Evolutionary conservation across 1,140 invertebrate genomes (phyloP).

Genomic region (Drosophila nannoptera): DNA sequence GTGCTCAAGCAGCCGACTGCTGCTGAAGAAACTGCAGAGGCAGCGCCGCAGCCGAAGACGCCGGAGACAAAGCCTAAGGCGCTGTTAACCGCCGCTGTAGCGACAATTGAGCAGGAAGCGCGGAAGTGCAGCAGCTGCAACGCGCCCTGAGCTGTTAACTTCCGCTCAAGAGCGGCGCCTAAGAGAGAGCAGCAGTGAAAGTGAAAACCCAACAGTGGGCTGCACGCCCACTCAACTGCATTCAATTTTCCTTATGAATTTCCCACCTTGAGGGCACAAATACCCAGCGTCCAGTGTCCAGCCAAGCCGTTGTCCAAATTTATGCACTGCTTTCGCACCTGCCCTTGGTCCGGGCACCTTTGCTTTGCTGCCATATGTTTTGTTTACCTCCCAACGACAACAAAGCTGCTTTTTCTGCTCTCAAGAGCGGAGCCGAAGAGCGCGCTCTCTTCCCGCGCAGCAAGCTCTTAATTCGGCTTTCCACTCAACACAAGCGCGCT

Average conservation of each 20-base stretch:
- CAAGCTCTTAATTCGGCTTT: slow-evolving; percentile 5
- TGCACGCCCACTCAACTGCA: not conserved
- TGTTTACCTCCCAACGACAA: slow-evolving; percentile 31
- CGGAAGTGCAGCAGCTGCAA: slow-evolving; percentile 35
- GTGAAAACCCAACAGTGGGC: slow-evolving; percentile 17
- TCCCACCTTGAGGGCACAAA: not conserved
- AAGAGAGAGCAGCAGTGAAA: slow-evolving; percentile 38
- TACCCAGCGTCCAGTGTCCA: not conserved
- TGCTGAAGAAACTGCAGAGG: not conserved
- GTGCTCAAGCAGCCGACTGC: slow-evolving; percentile 5
- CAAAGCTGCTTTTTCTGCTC: slow-evolving; percentile 7
- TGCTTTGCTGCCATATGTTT: slow-evolving; percentile 34
- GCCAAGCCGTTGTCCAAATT: slow-evolving; percentile 12
- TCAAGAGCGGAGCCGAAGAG: slow-evolving; percentile 3
- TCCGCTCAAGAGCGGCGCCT: slow-evolving; percentile 19
- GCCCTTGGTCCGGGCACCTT: not conserved
- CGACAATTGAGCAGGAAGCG: slow-evolving; percentile 29
- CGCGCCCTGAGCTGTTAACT: slow-evolving; percentile 5
- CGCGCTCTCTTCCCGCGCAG: not conserved
- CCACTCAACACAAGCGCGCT: not conserved
- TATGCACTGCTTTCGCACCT: not conserved
- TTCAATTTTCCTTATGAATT: slow-evolving; percentile 6
- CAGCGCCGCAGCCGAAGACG: slow-evolving; percentile 4
- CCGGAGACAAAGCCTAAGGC: slow-evolving; percentile 16
- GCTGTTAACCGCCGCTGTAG: slow-evolving; percentile 25